Base-by-base conservation (phyloP, 23 tunicate genomes). In the Phallusia fumigata region DNA sequence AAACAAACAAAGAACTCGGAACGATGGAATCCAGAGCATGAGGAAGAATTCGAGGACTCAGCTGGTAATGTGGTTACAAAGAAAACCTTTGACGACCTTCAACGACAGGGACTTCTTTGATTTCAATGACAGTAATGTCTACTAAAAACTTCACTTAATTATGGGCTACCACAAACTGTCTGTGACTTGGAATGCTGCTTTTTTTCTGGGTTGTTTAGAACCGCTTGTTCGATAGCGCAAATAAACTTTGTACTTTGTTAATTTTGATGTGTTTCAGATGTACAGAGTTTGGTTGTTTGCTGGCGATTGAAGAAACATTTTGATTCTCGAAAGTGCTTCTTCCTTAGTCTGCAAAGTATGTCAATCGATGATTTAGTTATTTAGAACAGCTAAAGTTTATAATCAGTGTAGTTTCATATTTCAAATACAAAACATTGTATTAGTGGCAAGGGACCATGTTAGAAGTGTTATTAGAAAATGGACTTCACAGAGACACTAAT, bases 11-110 rank as follows among this genome's bases (percentile, higher is more conserved):
- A 96, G 65, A 74, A 84, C 36, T 69, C 88, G 18, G 99, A 96
- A 74, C 81, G 96, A 16, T 96, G 95, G 93, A 96, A 96, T 69
- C 99, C 99, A 32, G 96, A 96, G 32, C 88, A 87, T 52, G 99
- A 96, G 35, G 99, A 96, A 45, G 99, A 96, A 80, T 96, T 74
- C 36, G 99, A 96, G 58, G 99, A 96, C 35, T 84, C 93, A 0
- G 96, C 90, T 22, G 99, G 99, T 24, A 96, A 96, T 78, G 99
- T 96, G 0, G 96, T 96, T 0, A 88, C 92, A 16, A 90, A 88
- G 79, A 89, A 89, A 64, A 96, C 96, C 0, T 96, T 84, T 64
- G 99, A 96, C 30, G 99, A 96, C 58, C 52, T 96, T 40, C 90
- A 85, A 40, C 47, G 99, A 32, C 99, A 96, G 79, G 99, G 99